Base-by-base conservation (phyloP, 2,888 invertebrate genomes). In the Tortricodes alternella region DNA sequence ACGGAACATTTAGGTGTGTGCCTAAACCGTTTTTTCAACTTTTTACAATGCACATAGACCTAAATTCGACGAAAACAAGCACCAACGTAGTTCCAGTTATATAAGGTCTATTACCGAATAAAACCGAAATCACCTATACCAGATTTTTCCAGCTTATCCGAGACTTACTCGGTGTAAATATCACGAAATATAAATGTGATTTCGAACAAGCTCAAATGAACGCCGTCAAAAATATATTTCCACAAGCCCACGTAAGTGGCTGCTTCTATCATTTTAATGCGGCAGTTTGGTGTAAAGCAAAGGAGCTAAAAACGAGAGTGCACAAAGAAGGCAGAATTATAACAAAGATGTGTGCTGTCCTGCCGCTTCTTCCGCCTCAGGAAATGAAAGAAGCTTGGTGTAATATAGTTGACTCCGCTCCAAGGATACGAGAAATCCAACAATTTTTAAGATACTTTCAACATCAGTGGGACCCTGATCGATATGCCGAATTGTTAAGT, bases 261-360 rank as follows among this genome's bases (percentile, higher is more conserved):
- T 58, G 48, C 37, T 58, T 48, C 38, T 58, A 46, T 34, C 43
- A 52, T 15, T 58, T 27, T n/a, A 58, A 58, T 52, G 43, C 48
- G 37, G 52, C 46, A n/a, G 34, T 58, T 41, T 24, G 46, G 32
- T 21, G 9, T 15, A 46, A 35, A 23, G 46, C 15, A 23, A 15
- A 34, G 15, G 5, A 15, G 19, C 37, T 48, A 16, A 48, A 58
- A 37, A 35, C 52, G 15, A 19, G 21, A 43, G 41, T 27, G 24
- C 48, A 35, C n/a, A 37, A 19, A 9, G 35, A 38, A 37, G 57
- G 51, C 18, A 8, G 21, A 6, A 35, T 41, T 46, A 27, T 53
- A 16, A 15, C 39, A 15, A 19, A 46, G 34, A 29, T 35, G 29
- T 35, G 37, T 27, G 43, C 37, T 37, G 43, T 21, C 19, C 21